Base-by-base conservation (phyloP, 2,888 invertebrate species). In the Deilephila elpenor region DNA sequence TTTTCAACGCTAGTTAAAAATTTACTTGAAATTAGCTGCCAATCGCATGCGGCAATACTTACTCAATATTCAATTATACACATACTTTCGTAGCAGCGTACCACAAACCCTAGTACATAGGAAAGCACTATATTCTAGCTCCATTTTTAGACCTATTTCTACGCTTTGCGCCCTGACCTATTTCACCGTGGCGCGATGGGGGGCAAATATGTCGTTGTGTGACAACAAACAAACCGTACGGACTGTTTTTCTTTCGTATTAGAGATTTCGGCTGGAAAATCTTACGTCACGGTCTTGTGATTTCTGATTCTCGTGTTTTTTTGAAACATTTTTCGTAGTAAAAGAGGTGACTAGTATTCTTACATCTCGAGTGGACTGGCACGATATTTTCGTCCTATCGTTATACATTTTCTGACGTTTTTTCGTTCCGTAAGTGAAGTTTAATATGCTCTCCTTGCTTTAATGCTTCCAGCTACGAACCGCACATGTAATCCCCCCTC, bases 121-220 rank as follows among this genome's bases (percentile, higher is more conserved):
- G 44, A 67, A 67, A 67, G 67, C 67, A 51, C 67, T 67, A 44
- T 67, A 51, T 67, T 25, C 67, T 17, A 44, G 51, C 67, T 67
- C 25, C 67, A 67, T 25, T 67, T 67, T 67, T 67, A 67, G 51
- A 44, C 67, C 67, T 67, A 67, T 67, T 67, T 67, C 51, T 67
- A 44, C 44, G 51, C 67, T 51, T 51, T 67, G 25, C 67, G 51
- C 67, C 67, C 67, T 67, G 67, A 67, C 67, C 67, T 67, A 67
- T 51, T 67, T 51, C 51, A 25, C 25, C 25, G 44, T 51, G 51
- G 51, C 67, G 64, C 64, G 17, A 67, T 67, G 44, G 67, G 67
- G 64, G 44, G 51, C 67, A 67, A 67, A 67, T 67, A 44, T 51
- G 67, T 67, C 67, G 67, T 64, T 25, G 51, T 51, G 25, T 51